A percentile compares a stretch with the other conserved stretches of the same genome.
phyloP scores from a whole-genome alignment of 2,888 invertebrate genomes.

The Synanthedon vespiformis region DNA sequence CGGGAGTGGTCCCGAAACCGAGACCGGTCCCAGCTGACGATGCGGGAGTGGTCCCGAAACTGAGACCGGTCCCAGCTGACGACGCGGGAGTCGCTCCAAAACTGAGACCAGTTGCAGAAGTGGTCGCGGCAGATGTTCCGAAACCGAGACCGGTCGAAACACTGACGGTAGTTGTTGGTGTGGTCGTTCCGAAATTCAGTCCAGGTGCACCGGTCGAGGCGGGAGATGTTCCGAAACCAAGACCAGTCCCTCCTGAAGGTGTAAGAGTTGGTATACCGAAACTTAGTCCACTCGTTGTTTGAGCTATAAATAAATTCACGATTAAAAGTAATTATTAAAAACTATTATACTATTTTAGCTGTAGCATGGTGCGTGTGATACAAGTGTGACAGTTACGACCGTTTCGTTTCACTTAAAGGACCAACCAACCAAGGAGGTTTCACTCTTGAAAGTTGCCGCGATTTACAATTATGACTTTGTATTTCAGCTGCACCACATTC shows the following conservation, averaged over 20 bases:
- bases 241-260: background rate
- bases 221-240: no score
- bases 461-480: no score
- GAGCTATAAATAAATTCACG: background rate
- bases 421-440: no score
- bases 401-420: no score
- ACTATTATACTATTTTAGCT: no score
- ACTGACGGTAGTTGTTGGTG: conserved; percentile 4
- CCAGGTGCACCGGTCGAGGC: conserved; percentile 1
- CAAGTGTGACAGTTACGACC: no score
- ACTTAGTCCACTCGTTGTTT: conserved; percentile 2
- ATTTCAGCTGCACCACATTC: no score
- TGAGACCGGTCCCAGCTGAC: conserved; percentile 10
- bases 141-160: conserved; percentile 11
- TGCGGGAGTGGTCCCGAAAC: conserved; percentile 12
- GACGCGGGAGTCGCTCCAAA: conserved; percentile 15
- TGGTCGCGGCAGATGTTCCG: conserved; percentile 10
- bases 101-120: conserved; percentile 4
- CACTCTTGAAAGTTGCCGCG: no score
- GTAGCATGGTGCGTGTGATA: no score
- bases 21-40: conserved; percentile 7
- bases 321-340: no score
- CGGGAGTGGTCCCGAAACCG: conserved; percentile 9
- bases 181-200: conserved; percentile 11
- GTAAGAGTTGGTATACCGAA: conserved; percentile 11